These are phyloP conservation scores for Zhuqinia jingwanae DNA, from an alignment of 2,888 invertebrate species.

Conservation along the genomic window DNA sequence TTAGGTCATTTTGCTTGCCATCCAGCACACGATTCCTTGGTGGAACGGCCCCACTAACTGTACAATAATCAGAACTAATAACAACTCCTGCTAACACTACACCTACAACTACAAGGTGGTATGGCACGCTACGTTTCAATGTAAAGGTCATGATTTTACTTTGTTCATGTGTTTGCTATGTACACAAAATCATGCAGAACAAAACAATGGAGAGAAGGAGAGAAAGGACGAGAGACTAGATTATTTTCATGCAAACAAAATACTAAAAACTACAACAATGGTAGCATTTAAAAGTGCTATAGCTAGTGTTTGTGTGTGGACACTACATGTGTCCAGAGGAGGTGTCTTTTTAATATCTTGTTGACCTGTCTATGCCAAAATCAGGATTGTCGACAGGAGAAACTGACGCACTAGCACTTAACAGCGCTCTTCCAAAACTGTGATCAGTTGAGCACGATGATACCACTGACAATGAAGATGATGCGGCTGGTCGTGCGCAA, in stretches of 20 bases:
- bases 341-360: neutral
- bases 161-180: neutral
- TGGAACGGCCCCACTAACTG: conserved; percentile 55
- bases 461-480: neutral
- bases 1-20: conserved; percentile 22
- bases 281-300: neutral
- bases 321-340: neutral
- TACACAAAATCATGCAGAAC: conserved; percentile 17
- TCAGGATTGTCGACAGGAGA: conserved; percentile 1
- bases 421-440: conserved; percentile 26
- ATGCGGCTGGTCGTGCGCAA: neutral
- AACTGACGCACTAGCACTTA: neutral
- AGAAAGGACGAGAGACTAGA: conserved; percentile 13
- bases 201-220: neutral
- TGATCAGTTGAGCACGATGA: conserved; percentile 33
- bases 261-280: neutral
- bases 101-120: conserved; percentile 28
- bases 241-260: neutral
- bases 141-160: conserved; percentile 45
- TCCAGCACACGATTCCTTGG: conserved; percentile 30
- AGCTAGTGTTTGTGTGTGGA: neutral
- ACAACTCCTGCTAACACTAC: conserved; percentile 35
- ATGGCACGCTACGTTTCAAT: conserved; percentile 42
- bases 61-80: conserved; percentile 16
- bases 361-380: conserved; percentile 28